Conservation (phyloP, 2,888 invertebrate species). For the Fragum sueziense region DNA sequence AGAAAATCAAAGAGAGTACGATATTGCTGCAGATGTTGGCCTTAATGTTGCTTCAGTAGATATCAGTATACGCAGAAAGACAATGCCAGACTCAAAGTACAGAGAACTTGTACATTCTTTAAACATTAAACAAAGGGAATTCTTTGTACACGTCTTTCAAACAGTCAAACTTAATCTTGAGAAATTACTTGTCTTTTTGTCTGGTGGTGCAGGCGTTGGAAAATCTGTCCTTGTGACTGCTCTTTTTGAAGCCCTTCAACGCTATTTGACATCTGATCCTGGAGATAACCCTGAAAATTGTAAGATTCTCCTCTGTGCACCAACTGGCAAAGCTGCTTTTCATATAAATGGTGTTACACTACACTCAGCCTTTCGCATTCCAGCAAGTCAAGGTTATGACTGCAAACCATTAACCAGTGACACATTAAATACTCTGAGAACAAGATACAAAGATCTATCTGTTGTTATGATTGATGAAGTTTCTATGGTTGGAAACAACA, state of each 20-base stretch:
- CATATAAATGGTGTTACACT: conserved; percentile 45
- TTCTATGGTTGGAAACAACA: conserved; percentile 46
- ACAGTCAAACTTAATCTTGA: conserved; percentile 38
- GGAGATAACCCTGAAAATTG: conserved; percentile 40
- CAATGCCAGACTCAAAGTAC: conserved; percentile 54
- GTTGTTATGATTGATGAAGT: conserved; percentile 55
- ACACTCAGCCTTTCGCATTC: conserved; percentile 36
- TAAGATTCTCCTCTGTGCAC: conserved; percentile 48
- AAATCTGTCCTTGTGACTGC: conserved; percentile 56
- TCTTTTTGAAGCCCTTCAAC: conserved; percentile 48
- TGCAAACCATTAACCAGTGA: conserved; percentile 25
- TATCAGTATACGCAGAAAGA: too few species aligned
- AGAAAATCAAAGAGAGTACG: too few species aligned
- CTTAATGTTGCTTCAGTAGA: too few species aligned
- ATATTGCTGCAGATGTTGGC: too few species aligned
- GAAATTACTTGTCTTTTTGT: conserved; percentile 53
- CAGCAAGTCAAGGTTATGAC: conserved; percentile 30
- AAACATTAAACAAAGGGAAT: conserved; percentile 49
- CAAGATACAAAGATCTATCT: conserved; percentile 26
- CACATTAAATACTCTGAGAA: conserved; percentile 31
- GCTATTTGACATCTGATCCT: too few species aligned
- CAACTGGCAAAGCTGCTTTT: conserved; percentile 62
- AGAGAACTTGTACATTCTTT: conserved; percentile 49
- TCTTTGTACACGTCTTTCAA: conserved; percentile 53
- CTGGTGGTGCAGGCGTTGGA: conserved; percentile 63